Percentiles rank a stretch among this genome's conserved stretches.
Evolutionary conservation across 2,888 invertebrate genomes (phyloP).

Genomic region (Tethea ocularis): DNA sequence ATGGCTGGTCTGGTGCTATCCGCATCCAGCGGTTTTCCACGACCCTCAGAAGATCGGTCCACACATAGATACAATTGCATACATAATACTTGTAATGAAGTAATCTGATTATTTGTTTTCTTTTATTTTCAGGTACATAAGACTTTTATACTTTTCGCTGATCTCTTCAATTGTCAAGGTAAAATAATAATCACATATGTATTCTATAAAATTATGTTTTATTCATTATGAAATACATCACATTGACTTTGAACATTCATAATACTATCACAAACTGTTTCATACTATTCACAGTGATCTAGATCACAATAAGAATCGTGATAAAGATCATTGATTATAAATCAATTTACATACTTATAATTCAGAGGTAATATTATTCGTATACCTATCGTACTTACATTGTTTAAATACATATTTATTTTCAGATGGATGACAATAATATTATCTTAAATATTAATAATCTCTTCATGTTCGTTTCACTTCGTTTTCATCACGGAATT

Average conservation of each 20-base stretch:
- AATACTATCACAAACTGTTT: slow-evolving; percentile 52
- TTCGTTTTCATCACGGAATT: not conserved
- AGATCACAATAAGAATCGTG: slow-evolving; percentile 76
- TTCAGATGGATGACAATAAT: slow-evolving; percentile 2
- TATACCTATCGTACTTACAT: slow-evolving; percentile 27
- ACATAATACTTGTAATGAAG: too few species aligned
- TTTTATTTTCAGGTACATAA: too few species aligned
- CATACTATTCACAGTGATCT: slow-evolving; percentile 56
- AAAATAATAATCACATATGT: slow-evolving; percentile 22
- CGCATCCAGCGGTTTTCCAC: too few species aligned
- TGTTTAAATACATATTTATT: not conserved
- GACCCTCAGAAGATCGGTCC: too few species aligned
- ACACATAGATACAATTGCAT: too few species aligned
- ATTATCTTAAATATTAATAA: slow-evolving; percentile 21
- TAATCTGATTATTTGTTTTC: too few species aligned
- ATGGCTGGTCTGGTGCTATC: too few species aligned
- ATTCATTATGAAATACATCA: slow-evolving; percentile 50
- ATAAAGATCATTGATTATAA: slow-evolving; percentile 58
- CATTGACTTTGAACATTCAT: slow-evolving; percentile 38
- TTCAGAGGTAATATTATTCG: slow-evolving; percentile 45
- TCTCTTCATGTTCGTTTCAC: slow-evolving; percentile 15
- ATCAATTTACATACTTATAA: slow-evolving; percentile 26
- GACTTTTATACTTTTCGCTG: too few species aligned
- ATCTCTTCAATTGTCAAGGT: not conserved
- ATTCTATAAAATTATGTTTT: slow-evolving; percentile 40